Evolutionary conservation across 2,888 invertebrate genomes (phyloP), one percentile per base, ranked within the genome.

Genomic region (Dynastes hyllus): DNA sequence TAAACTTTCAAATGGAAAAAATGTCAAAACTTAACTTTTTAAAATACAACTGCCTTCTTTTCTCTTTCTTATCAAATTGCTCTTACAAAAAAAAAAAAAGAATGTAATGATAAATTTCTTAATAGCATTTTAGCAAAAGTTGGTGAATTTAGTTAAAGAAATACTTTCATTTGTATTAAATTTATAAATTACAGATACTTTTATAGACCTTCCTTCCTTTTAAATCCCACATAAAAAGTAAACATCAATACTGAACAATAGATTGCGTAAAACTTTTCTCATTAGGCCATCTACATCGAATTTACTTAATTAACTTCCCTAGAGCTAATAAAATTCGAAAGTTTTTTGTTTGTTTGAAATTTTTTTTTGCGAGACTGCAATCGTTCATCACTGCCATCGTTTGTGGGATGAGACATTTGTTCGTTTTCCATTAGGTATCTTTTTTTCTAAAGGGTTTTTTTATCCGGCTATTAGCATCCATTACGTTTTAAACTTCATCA

Each of bases 401-500:
- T 16, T 9, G 22, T 8, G 22, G 8, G 22, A 58, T 22, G 22
- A 58, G 22, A 22, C 22, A 22, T 5, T 58, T 58, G 55, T 58
- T 16, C 27, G 16, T 58, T 58, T 58, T 58, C 55, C 55, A 58
- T 8, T 58, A 58, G 2, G 22, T 22, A 16, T 58, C 5, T 58
- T 16, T 58, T 16, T 58, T 58, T 58, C 22, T 22, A 58, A 58
- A 58, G 9, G 55, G n/a, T 16, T 16, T 22, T 22, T 58, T 4
- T 58, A 22, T 22, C 22, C 8, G 8, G 55, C 22, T 58, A 22
- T 53, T 53, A 53, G 53, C 16, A 8, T 22, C 55, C 55, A 58
- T 58, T 58, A 58, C 22, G 16, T 22, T 58, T 22, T 22, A 58
- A 58, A 58, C 55, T 58, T 58, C 22, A 58, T 58, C 55, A 58